phyloP scores from a whole-genome alignment of 1,140 invertebrate genomes.

The Lamellibrachia luymesi region DNA sequence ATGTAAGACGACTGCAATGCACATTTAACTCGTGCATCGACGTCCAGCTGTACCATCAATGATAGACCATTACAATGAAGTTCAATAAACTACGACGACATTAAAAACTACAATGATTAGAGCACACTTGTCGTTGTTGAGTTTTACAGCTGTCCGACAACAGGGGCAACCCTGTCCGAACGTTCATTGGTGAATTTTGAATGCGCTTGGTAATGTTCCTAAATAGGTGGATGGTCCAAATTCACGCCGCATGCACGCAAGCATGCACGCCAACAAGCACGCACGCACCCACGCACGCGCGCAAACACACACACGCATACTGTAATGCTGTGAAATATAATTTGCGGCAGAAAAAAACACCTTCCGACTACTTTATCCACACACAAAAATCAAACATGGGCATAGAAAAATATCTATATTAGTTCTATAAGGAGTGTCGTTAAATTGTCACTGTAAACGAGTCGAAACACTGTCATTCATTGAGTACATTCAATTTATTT shows the following conservation, averaged over 20 bases:
- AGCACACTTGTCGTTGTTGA: not conserved
- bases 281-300: not conserved
- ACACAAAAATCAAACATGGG: not conserved
- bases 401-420: too few species aligned
- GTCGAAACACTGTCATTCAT: not conserved
- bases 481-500: not conserved
- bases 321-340: too few species aligned
- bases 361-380: not conserved
- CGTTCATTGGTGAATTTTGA: not conserved
- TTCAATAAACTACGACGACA: not conserved
- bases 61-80: not conserved
- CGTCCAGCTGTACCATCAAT: not conserved
- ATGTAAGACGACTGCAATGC: not conserved
- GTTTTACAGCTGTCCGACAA: not conserved
- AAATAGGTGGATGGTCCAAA: too few species aligned
- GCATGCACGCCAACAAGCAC: too few species aligned
- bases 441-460: not conserved
- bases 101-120: not conserved
- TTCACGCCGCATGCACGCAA: too few species aligned
- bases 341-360: not conserved
- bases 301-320: not conserved
- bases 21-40: not conserved
- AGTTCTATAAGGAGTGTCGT: too few species aligned
- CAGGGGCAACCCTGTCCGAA: not conserved
- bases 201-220: too few species aligned